Conservation (phyloP, 2,888 invertebrate species). For the Gordius sp. region DNA sequence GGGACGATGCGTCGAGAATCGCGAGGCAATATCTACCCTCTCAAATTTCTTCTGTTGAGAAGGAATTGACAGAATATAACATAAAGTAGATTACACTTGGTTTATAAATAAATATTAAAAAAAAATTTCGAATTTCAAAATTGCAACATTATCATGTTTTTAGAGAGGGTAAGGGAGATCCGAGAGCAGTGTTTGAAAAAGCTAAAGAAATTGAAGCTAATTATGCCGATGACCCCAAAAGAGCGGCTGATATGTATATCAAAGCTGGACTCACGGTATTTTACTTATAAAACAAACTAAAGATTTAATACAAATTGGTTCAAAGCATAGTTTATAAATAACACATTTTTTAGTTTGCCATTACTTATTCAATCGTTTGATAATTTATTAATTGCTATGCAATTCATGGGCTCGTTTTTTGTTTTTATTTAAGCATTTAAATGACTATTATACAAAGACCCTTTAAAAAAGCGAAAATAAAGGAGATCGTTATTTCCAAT, state of each 20-base stretch:
- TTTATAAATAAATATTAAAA: background rate
- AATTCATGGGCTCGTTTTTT: too few species aligned
- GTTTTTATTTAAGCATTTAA: too few species aligned
- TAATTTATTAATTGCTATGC: too few species aligned
- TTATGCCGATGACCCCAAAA: background rate
- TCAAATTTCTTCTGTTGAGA: background rate
- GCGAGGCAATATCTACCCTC: background rate
- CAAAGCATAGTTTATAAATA: too few species aligned
- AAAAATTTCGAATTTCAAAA: background rate
- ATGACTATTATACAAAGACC: too few species aligned
- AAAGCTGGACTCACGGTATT: constrained; percentile 7
- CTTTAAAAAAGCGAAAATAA: too few species aligned
- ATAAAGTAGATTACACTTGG: background rate
- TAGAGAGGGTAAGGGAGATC: constrained; percentile 12
- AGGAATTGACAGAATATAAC: constrained; percentile 2
- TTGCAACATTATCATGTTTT: background rate
- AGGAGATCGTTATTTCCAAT: too few species aligned
- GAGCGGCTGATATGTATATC: background rate
- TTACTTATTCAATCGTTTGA: too few species aligned
- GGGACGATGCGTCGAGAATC: constrained; percentile 6
- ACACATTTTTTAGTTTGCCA: too few species aligned
- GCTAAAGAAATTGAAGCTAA: constrained; percentile 5
- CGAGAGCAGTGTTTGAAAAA: background rate
- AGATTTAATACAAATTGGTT: too few species aligned
- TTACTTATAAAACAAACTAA: too few species aligned